These are phyloP conservation scores for Turritopsis dohrnii DNA, from an alignment of 30 jellyfish, hydroid and myxozoan species.

Conservation along the genomic window DNA sequence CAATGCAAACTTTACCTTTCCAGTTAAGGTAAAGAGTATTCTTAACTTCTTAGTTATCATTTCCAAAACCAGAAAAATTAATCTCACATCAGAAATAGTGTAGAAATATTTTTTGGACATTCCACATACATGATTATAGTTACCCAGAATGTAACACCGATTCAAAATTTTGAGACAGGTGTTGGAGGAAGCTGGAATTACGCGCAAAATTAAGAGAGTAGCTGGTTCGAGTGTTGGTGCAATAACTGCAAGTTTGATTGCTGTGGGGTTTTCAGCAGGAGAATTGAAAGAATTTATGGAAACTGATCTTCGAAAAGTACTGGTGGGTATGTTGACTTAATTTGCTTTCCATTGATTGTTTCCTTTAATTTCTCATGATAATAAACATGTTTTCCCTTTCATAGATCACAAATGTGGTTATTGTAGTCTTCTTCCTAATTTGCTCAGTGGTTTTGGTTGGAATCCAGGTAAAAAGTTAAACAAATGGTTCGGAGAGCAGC, in stretches of 20 bases:
- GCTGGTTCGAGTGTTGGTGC: constrained; percentile 99
- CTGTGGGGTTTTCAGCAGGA: constrained; percentile 84
- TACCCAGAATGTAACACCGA: no score
- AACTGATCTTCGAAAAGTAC: constrained; percentile 68
- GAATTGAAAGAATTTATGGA: constrained; percentile 78
- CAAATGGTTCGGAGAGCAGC: constrained; percentile 95
- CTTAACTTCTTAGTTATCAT: no score
- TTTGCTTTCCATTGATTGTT: neutral
- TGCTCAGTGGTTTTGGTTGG: constrained; percentile 94
- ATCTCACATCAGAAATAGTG: no score
- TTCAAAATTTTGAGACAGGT: constrained; percentile 60
- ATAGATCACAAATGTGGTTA: constrained; percentile 93
- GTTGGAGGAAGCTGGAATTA: constrained; percentile 86
- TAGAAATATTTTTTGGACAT: no score
- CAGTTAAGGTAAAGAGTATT: no score
- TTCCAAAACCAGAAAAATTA: no score
- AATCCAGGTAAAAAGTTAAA: constrained; percentile 85
- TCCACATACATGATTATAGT: no score
- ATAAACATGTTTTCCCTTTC: neutral
- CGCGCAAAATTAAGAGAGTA: constrained; percentile 64
- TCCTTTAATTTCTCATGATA: neutral
- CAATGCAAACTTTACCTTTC: no score
- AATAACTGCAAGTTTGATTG: constrained; percentile 81
- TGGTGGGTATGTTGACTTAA: constrained; percentile 65
- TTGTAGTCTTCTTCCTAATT: constrained; percentile 85